phyloP scores from a whole-genome alignment of 2,888 invertebrate species.

The Cryptosula pallasiana region DNA sequence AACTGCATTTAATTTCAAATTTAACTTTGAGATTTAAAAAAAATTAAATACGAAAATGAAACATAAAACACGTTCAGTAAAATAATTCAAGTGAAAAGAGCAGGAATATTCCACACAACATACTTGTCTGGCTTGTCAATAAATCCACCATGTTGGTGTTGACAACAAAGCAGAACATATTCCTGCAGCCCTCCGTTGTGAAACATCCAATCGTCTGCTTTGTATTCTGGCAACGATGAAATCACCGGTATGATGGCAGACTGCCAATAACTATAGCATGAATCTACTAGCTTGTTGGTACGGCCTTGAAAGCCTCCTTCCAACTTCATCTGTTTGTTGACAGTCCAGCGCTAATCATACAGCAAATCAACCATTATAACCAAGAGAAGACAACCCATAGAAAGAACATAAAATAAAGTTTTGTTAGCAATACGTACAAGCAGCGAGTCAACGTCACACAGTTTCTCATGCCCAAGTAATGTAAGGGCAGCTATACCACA shows the following conservation, averaged over 20 bases:
- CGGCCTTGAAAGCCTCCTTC: conserved; percentile 94
- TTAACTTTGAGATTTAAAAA: too few species aligned
- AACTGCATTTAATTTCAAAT: too few species aligned
- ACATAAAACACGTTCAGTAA: too few species aligned
- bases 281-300: conserved; percentile 96
- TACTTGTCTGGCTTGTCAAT: conserved; percentile 94
- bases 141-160: conserved; percentile 75
- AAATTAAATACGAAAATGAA: too few species aligned
- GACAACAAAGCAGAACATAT: conserved; percentile 88
- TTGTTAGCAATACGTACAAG: too few species aligned
- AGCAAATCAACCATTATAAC: too few species aligned
- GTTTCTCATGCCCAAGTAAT: conserved; percentile 69
- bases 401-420: too few species aligned
- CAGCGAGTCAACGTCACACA: conserved; percentile 71
- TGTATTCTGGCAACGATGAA: conserved; percentile 54
- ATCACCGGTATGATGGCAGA: conserved; percentile 85
- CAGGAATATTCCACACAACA: too few species aligned
- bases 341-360: conserved; percentile 79
- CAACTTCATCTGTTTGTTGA: conserved; percentile 81
- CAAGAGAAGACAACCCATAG: too few species aligned
- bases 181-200: conserved; percentile 69
- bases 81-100: too few species aligned
- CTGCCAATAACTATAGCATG: conserved; percentile 99
- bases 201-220: conserved; percentile 23
- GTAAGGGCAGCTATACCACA: conserved; percentile 89